phyloP scores from a whole-genome alignment of 2,113 vertebrate species.

The Brachyistius frenatus region DNA sequence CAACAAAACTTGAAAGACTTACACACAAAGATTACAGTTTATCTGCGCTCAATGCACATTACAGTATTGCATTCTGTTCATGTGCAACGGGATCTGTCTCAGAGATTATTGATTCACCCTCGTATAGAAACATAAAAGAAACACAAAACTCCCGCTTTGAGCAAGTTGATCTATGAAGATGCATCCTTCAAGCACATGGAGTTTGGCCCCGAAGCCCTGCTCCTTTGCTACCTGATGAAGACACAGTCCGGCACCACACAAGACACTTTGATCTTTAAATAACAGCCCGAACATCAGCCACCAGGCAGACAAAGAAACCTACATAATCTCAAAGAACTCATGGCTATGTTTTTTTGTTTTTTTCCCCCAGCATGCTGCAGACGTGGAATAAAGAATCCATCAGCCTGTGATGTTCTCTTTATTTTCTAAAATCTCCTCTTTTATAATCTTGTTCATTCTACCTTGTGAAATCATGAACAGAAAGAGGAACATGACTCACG shows the following conservation, averaged over 20 bases:
- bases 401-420: not conserved
- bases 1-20: too few species aligned
- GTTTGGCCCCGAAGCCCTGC: constrained; percentile 33
- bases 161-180: not conserved
- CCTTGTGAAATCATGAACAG: constrained; percentile 64
- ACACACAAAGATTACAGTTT: too few species aligned
- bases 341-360: not conserved
- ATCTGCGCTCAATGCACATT: too few species aligned
- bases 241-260: not conserved
- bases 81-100: too few species aligned
- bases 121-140: not conserved
- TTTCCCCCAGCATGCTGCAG: constrained; percentile 6
- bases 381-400: constrained; percentile 15
- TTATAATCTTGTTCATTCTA: not conserved
- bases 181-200: constrained; percentile 5
- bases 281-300: constrained; percentile 15
- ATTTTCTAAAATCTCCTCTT: not conserved
- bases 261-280: constrained; percentile 42
- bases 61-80: too few species aligned
- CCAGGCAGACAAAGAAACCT: not conserved
- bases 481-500: constrained; percentile 66
- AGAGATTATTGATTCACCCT: too few species aligned
- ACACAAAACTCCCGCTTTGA: not conserved
- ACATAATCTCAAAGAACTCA: constrained; percentile 13
- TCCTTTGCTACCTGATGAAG: constrained; percentile 10